These are phyloP conservation scores for Phoenicopterus ruber DNA, from an alignment of 2,113 vertebrate species.

Conservation along the genomic window DNA sequence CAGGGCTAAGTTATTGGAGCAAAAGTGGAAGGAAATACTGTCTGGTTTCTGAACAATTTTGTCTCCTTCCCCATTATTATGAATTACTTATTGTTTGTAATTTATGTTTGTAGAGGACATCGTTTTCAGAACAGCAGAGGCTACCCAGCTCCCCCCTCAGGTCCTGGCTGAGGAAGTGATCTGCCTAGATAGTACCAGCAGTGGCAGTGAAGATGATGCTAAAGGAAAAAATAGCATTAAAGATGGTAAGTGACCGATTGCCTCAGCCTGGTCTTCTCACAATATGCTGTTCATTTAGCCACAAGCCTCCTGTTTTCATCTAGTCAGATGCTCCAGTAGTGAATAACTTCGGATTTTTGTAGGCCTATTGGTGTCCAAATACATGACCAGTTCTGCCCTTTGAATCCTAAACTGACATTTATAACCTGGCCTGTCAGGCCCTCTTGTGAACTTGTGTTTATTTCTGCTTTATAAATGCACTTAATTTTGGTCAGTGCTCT, in stretches of 20 bases:
- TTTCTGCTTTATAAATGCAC: not conserved
- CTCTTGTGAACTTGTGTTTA: not conserved
- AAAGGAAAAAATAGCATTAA: slow-evolving; percentile 72
- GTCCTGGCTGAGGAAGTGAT: slow-evolving; percentile 90
- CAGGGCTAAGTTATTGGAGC: slow-evolving; percentile 32
- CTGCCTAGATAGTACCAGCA: slow-evolving; percentile 91
- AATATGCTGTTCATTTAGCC: not conserved
- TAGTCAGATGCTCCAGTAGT: not conserved
- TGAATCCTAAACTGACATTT: not conserved
- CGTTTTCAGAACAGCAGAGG: slow-evolving; percentile 83
- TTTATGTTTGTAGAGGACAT: slow-evolving; percentile 73
- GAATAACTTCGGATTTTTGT: not conserved
- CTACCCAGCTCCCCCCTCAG: slow-evolving; percentile 80
- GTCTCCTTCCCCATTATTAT: slow-evolving; percentile 32
- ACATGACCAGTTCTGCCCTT: not conserved
- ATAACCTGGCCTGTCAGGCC: not conserved
- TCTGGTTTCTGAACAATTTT: slow-evolving; percentile 37
- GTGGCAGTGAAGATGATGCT: slow-evolving; percentile 82
- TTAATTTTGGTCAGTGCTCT: not conserved
- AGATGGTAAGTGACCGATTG: slow-evolving; percentile 80
- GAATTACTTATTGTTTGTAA: slow-evolving; percentile 57
- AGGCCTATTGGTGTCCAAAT: not conserved
- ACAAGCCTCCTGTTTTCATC: not conserved
- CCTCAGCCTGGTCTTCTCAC: not conserved
- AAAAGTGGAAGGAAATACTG: slow-evolving; percentile 47